Percentiles rank a stretch among this genome's conserved stretches.
These are phyloP conservation scores for Corythucha ciliata DNA, from an alignment of 2,888 invertebrate species.

Conservation along the genomic window DNA sequence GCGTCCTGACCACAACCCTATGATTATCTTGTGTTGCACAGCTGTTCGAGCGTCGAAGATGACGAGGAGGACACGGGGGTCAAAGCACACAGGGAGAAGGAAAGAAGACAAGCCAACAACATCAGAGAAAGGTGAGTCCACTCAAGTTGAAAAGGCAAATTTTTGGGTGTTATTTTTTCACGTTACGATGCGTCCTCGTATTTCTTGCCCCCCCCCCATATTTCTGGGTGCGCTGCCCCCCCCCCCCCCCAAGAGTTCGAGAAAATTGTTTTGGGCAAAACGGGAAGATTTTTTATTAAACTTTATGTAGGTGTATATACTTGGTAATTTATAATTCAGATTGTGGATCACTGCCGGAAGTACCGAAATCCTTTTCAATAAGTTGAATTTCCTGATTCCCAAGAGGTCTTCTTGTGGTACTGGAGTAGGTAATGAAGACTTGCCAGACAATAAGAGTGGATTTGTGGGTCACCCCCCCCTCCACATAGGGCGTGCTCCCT, in stretches of 20 bases:
- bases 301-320: too few relatives aligned
- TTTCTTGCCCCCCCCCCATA: slow-evolving; percentile 5
- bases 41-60: slow-evolving; percentile 70
- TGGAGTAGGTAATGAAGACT: too few relatives aligned
- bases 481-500: too few relatives aligned
- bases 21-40: too few relatives aligned
- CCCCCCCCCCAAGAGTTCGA: background rate
- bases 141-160: background rate
- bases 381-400: too few relatives aligned
- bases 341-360: too few relatives aligned
- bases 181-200: background rate
- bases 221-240: slow-evolving; percentile 12
- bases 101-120: slow-evolving; percentile 94
- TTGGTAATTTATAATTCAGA: too few relatives aligned
- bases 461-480: too few relatives aligned
- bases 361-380: too few relatives aligned
- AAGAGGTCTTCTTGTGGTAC: too few relatives aligned
- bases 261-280: background rate
- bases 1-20: too few relatives aligned
- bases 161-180: background rate
- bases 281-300: slow-evolving; percentile 2
- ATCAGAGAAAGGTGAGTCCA: slow-evolving; percentile 82
- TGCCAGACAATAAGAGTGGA: too few relatives aligned
- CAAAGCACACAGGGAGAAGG: slow-evolving; percentile 88
- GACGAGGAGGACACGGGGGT: slow-evolving; percentile 70